Evolutionary conservation across 1,140 invertebrate genomes (phyloP), one percentile per base, ranked within the genome.

Genomic region (Muscidifurax raptorellus): DNA sequence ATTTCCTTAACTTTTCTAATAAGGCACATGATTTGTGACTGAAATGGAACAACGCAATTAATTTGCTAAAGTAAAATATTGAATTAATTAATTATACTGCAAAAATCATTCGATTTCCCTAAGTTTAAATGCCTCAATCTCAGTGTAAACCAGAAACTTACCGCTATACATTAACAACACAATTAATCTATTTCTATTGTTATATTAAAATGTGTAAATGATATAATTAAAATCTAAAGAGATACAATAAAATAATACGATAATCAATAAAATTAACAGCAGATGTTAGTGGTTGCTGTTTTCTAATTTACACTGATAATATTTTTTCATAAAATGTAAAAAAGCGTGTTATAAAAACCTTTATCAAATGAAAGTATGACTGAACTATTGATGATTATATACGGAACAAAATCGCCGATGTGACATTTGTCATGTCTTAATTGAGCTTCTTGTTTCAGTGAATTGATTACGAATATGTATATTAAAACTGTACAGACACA

Each of bases 11-110:
- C 78, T 86, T 82, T 83, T 88, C 88, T 90, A 89, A 89, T 90
- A 90, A 90, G 90, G 90, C 90, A 90, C 90, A 83, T 85, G 80
- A 86, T 85, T 86, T 71, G 74, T 86, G 86, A 86, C 84, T 83
- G 64, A 83, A 83, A 82, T 80, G 27, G 66, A 75, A 82, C 67
- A 82, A 77, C 22, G 52, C 27, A 67, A 36, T 5, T 79, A 72
- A 71, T 72, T 77, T 72, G 3, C 30, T 77, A 79, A n/a, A 76
- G 72, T 18, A 28, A 47, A 84, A 72, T 25, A 64, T 32, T 64
- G 27, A 77, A 71, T 79, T n/a, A 64, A 59, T 82, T 69, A 64
- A 40, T 74, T 44, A 40, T 40, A 83, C 18, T 47, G 36, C 32
- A 71, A 84, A 83, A 36, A 78, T 27, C 78, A 71, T 83, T 59